Conservation (phyloP, 23 tunicate genomes). For the Botrylloides violaceus region DNA sequence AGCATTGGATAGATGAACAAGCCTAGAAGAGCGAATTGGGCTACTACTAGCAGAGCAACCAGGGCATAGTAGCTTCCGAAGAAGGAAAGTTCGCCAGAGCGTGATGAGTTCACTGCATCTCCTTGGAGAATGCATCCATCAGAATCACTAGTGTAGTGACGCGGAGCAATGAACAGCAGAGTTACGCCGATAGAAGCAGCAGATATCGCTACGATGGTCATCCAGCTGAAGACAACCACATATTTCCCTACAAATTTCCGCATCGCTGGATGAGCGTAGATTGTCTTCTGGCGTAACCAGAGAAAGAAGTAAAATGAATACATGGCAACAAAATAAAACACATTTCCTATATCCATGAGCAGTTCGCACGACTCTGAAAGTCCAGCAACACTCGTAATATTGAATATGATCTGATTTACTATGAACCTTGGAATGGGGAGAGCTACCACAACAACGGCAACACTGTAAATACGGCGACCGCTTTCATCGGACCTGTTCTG, state of each 20-base stretch:
- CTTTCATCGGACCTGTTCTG: constrained; percentile 1
- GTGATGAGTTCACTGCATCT: neutral
- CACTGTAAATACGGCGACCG: constrained; percentile 27
- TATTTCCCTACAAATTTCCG: constrained; percentile 10
- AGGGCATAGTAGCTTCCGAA: constrained; percentile 7
- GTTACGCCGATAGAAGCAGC: constrained; percentile 24
- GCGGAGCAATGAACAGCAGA: constrained; percentile 31
- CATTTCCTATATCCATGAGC: constrained; percentile 30
- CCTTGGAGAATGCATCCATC: constrained; percentile 26
- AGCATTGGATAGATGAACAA: constrained; percentile 53
- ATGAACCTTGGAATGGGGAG: constrained; percentile 23
- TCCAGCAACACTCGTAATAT: constrained; percentile 13
- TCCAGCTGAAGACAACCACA: constrained; percentile 27
- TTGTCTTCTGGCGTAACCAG: constrained; percentile 51
- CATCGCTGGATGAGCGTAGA: constrained; percentile 31
- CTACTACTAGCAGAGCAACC: constrained; percentile 29
- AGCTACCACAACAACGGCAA: constrained; percentile 29
- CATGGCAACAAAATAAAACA: constrained; percentile 26
- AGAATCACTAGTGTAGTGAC: constrained; percentile 17
- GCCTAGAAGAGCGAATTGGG: constrained; percentile 37
- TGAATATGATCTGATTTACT: constrained; percentile 14
- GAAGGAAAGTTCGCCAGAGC: neutral
- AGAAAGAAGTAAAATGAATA: constrained; percentile 26
- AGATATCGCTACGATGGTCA: constrained; percentile 1
- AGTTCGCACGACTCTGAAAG: constrained; percentile 27